Percentiles rank a stretch among this genome's conserved stretches.
Conservation (phyloP, 2,888 invertebrate species). For the Cheilosia vulpina region DNA sequence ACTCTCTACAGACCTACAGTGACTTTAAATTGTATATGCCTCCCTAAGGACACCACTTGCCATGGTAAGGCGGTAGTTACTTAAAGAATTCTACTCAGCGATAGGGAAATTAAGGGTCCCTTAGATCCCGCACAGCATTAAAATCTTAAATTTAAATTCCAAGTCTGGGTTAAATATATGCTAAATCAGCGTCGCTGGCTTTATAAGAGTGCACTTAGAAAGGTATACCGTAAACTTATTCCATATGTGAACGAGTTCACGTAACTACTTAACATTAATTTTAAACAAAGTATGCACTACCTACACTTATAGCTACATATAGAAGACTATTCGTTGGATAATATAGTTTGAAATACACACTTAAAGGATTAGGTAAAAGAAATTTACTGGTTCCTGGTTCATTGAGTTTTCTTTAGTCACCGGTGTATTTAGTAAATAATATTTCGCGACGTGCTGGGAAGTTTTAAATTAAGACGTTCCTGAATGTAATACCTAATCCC, state of each 20-base stretch:
- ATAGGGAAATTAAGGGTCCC: conserved; percentile 37
- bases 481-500: no score
- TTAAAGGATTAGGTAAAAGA: no score
- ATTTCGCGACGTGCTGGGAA: no score
- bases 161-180: conserved; percentile 47
- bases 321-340: no score
- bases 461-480: no score
- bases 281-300: conserved; percentile 35
- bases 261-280: conserved; percentile 64
- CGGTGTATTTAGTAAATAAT: no score
- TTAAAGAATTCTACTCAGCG: conserved; percentile 41
- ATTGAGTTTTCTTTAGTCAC: no score
- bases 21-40: conserved; percentile 62
- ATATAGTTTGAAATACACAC: no score
- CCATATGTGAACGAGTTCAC: conserved; percentile 58
- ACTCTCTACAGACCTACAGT: conserved; percentile 48
- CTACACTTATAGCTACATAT: neutral
- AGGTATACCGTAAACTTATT: conserved; percentile 34
- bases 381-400: no score
- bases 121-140: conserved; percentile 27
- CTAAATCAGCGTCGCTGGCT: conserved; percentile 53
- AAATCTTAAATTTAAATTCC: conserved; percentile 57
- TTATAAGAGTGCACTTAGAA: conserved; percentile 33
- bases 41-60: conserved; percentile 45
- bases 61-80: conserved; percentile 23